Conservation (phyloP, 1,140 invertebrate species). For the Eriosoma lanigerum region DNA sequence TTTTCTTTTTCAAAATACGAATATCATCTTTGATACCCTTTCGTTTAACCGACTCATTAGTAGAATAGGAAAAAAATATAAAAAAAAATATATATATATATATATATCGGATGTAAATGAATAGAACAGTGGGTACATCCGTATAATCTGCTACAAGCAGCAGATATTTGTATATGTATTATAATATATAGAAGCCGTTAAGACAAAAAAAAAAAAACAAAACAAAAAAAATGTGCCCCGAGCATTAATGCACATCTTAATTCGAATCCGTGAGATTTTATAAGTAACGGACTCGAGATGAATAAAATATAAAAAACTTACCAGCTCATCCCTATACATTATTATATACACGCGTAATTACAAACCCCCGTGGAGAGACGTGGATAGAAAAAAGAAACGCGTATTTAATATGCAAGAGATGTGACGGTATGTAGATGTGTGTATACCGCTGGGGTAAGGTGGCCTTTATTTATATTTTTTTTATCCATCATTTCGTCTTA, state of each 20-base stretch:
- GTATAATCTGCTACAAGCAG: too few relatives aligned
- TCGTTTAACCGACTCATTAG: background rate
- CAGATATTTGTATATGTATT: too few relatives aligned
- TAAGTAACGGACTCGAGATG: background rate
- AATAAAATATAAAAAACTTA: conserved; percentile 18
- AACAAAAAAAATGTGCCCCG: background rate
- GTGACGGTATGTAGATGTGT: conserved; percentile 15
- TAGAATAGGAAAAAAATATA: background rate
- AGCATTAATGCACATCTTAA: conserved; percentile 14
- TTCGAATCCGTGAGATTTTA: conserved; percentile 45
- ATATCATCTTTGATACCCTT: background rate
- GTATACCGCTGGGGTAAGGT: background rate
- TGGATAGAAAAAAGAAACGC: background rate
- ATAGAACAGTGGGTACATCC: too few relatives aligned
- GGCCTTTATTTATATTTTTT: conserved; percentile 26
- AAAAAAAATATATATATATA: too few relatives aligned
- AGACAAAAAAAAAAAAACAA: conserved; percentile 26
- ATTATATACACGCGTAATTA: conserved; percentile 11
- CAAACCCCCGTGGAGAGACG: conserved; percentile 33
- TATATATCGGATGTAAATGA: too few relatives aligned
- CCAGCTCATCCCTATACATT: conserved; percentile 21
- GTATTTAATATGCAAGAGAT: conserved; percentile 50
- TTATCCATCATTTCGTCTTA: conserved; percentile 16
- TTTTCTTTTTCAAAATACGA: too few relatives aligned
- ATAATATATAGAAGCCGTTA: conserved; percentile 35